Evolutionary conservation across 2,113 vertebrate species (phyloP).

Genomic region (Leucosticte australis): DNA sequence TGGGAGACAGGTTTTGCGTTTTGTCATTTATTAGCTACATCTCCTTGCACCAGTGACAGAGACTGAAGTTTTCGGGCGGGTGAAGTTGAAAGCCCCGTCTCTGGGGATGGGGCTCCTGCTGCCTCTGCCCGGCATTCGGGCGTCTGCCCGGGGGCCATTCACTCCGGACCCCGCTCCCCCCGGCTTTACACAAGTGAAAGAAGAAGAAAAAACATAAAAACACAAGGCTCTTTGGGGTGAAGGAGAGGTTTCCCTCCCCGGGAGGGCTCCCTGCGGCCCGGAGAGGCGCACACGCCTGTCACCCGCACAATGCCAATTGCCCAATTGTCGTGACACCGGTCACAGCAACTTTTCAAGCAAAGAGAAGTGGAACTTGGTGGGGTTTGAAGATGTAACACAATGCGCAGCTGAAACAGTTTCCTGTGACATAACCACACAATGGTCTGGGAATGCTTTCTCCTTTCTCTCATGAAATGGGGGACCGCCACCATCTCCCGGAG

Average conservation of each 20-base stretch:
- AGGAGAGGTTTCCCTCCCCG: neutral
- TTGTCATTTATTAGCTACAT: neutral
- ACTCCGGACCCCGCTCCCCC: neutral
- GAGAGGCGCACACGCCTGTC: neutral
- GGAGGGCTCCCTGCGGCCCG: constrained; percentile 1
- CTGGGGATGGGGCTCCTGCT: neutral
- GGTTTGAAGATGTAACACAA: constrained; percentile 23
- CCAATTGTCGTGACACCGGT: constrained; percentile 1
- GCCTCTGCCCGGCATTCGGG: neutral
- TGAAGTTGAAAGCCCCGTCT: neutral
- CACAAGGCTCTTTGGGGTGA: neutral
- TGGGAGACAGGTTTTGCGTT: neutral
- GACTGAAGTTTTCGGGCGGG: constrained; percentile 11
- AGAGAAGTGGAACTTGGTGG: constrained; percentile 6
- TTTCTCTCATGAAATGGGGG: constrained; percentile 43
- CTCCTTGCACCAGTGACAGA: neutral
- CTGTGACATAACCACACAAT: constrained; percentile 55
- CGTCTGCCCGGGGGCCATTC: neutral
- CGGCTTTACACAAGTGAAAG: neutral
- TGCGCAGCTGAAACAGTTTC: constrained; percentile 32
- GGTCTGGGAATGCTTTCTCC: constrained; percentile 49
- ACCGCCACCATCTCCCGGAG: constrained; percentile 47
- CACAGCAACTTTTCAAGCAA: constrained; percentile 37
- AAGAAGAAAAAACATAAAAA: neutral
- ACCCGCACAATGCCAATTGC: neutral